phyloP scores from a whole-genome alignment of 2,113 vertebrate species.

The Aspidoscelis tigris region DNA sequence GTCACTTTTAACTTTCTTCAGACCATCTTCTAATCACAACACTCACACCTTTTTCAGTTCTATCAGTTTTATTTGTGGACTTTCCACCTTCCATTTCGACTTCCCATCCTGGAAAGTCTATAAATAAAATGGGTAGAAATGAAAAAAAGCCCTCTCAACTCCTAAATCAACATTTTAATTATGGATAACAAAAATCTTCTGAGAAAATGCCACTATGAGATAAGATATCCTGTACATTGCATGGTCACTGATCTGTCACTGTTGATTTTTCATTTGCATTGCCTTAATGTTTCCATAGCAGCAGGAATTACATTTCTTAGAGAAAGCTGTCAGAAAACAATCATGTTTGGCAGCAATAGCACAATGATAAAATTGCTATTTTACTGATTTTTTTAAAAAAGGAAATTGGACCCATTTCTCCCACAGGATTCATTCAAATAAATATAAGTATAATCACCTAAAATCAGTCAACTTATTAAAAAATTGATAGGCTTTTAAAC shows the following conservation, averaged over 20 bases:
- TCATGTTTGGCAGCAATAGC: constrained; percentile 44
- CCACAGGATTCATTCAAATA: constrained; percentile 53
- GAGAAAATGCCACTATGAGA: constrained; percentile 41
- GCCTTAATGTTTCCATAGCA: constrained; percentile 69
- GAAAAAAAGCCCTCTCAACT: constrained; percentile 43
- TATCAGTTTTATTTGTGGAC: too few relatives aligned
- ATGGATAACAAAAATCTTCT: constrained; percentile 50
- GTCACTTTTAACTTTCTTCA: not conserved
- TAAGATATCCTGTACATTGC: constrained; percentile 48
- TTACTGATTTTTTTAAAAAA: constrained; percentile 61
- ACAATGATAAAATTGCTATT: constrained; percentile 66
- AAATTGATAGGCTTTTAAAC: not conserved
- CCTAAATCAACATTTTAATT: constrained; percentile 53
- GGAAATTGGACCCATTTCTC: constrained; percentile 59
- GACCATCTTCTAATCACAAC: too few relatives aligned
- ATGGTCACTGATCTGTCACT: constrained; percentile 61
- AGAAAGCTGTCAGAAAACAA: constrained; percentile 52
- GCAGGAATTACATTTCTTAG: constrained; percentile 72
- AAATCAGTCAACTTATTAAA: constrained; percentile 56
- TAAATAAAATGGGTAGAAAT: not conserved
- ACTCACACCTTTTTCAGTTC: too few relatives aligned
- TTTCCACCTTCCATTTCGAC: too few relatives aligned
- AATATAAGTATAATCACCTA: constrained; percentile 55
- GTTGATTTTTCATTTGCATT: constrained; percentile 74
- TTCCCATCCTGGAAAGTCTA: too few relatives aligned